Conservation (phyloP, 2,888 invertebrate genomes). For the Aspidapion aeneum region DNA sequence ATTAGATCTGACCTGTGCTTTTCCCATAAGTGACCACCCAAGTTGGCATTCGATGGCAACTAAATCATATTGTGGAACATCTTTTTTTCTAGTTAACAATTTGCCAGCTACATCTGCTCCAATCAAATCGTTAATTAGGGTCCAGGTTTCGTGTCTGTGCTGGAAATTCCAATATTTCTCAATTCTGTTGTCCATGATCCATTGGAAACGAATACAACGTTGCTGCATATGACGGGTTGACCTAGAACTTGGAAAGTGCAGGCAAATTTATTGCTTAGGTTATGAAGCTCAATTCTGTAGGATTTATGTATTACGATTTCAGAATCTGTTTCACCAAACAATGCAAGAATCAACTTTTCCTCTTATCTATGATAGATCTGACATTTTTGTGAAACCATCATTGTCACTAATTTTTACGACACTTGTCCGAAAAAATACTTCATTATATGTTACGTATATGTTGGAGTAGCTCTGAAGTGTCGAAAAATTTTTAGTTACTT, state of each 20-base stretch:
- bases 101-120: not conserved
- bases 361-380: too few species aligned
- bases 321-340: not conserved
- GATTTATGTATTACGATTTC: not conserved
- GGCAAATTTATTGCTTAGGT: not conserved
- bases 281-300: not conserved
- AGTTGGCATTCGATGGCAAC: not conserved
- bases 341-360: not conserved
- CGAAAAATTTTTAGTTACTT: not conserved
- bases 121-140: not conserved
- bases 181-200: not conserved
- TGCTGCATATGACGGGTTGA: not conserved
- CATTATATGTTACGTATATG: too few species aligned
- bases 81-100: not conserved
- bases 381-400: too few species aligned
- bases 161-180: not conserved
- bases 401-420: too few species aligned
- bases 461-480: too few species aligned
- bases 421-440: too few species aligned
- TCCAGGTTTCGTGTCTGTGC: not conserved
- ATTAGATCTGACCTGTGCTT: not conserved
- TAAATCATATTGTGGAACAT: not conserved
- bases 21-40: not conserved
- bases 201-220: not conserved
- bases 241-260: not conserved